These are phyloP conservation scores for Cryptoblepharus egeriae DNA, from an alignment of 2,797 vertebrate species.

Conservation along the genomic window DNA sequence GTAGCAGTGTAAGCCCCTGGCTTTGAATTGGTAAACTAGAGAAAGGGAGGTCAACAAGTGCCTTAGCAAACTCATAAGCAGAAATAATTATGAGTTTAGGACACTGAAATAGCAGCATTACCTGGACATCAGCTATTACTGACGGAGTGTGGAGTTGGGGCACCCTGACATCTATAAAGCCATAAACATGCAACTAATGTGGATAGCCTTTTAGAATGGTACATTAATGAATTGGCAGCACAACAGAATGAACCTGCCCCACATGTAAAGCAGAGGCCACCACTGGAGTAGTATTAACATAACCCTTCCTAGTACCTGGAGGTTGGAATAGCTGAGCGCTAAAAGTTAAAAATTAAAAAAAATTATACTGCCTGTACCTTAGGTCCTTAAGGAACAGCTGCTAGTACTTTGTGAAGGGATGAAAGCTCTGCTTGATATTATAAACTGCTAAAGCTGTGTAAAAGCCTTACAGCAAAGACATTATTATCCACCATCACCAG, in stretches of 20 bases:
- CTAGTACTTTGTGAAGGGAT: background rate
- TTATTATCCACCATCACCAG: too few relatives aligned
- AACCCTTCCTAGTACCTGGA: background rate
- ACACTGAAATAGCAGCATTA: background rate
- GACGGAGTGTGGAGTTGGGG: background rate
- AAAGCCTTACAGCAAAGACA: background rate
- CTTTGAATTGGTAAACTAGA: background rate
- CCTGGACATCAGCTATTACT: too few relatives aligned
- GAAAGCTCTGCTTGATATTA: background rate
- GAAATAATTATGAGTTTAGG: too few relatives aligned
- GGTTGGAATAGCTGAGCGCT: background rate
- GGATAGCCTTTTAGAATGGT: background rate
- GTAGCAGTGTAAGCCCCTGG: background rate
- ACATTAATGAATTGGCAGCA: background rate
- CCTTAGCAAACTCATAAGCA: background rate
- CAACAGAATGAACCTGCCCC: background rate
- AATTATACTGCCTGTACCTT: background rate
- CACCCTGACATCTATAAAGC: background rate
- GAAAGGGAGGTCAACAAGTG: background rate
- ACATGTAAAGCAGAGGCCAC: background rate
- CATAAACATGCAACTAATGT: background rate
- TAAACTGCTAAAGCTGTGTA: background rate
- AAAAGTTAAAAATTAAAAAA: background rate
- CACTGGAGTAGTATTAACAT: background rate
- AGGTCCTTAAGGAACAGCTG: background rate